Evolutionary conservation across 1,140 invertebrate genomes (phyloP), one percentile per base, ranked within the genome.

Genomic region (Drosophila baimaii): DNA sequence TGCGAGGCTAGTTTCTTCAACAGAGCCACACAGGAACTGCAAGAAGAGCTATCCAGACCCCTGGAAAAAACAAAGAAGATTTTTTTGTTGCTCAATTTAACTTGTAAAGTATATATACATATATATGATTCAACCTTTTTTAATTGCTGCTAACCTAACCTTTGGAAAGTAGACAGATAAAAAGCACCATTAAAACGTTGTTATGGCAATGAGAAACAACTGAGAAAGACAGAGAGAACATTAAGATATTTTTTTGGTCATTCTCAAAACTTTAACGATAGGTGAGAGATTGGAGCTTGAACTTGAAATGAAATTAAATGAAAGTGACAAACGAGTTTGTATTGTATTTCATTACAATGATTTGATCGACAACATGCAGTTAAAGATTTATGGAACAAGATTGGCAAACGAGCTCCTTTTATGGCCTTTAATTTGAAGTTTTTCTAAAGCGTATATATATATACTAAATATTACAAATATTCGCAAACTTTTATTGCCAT

Each of bases 21-120:
- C 29, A 97, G 90, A 7, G 93, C 91, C 29, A 98, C 94, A 70
- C 97, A 97, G 73, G 98, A 97, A 61, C 96, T 95, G 66, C 96
- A 97, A 4, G 96, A 95, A 6, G 96, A 95, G 79, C 96, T 97
- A 92, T 98, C 97, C 64, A 98, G 92, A 29, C 97, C 97, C 80
- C 97, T 98, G 86, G 23, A 92, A 93, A 81, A 2, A 25, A 52
- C 2, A 21, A 23, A n/a, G 10, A 3, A 10, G 7, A n/a, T n/a
- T n/a, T 23, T 19, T 29, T 29, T 7, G 1, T 6, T 5, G 54
- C 19, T 63, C 19, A 46, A 44, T 27, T 66, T 41, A 52, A 37
- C 13, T 29, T 39, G 25, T 25, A 12, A 3, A 10, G 12, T 29
- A 17, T 17, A n/a, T n/a, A n/a, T n/a, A n/a, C n/a, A n/a, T n/a